phyloP scores from a whole-genome alignment of 2,797 vertebrate species.

The Lagorchestes hirsutus region DNA sequence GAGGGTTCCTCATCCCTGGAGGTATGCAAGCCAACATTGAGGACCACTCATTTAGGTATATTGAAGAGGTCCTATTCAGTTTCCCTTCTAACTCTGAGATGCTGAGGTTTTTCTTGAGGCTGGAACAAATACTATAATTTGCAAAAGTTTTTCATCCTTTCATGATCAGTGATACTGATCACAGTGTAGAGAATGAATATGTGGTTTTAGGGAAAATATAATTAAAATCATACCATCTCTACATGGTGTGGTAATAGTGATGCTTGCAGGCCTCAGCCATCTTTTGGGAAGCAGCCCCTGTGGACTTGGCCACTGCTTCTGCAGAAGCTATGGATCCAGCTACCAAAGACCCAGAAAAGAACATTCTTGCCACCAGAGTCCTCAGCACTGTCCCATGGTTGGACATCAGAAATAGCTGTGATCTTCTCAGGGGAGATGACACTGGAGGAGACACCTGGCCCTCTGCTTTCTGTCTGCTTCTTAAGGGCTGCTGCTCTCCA shows the following conservation, averaged over 20 bases:
- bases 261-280: not conserved
- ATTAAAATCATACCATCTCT: not conserved
- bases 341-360: not conserved
- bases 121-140: not conserved
- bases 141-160: not conserved
- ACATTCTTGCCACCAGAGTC: too few species aligned
- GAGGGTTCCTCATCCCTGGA: not conserved
- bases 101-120: not conserved
- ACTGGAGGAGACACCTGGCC: not conserved
- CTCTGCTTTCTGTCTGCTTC: too few species aligned
- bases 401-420: not conserved
- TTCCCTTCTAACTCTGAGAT: not conserved
- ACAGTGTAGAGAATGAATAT: not conserved
- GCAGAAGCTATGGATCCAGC: not conserved
- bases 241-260: not conserved
- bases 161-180: not conserved
- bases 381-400: not conserved
- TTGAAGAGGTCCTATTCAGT: not conserved
- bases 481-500: not conserved
- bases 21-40: not conserved
- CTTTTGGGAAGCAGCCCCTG: not conserved
- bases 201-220: not conserved
- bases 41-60: not conserved
- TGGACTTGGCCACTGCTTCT: not conserved
- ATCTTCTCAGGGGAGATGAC: not conserved